A percentile compares a stretch with the other conserved stretches of the same genome.
Conservation (phyloP, 2,888 invertebrate species). For the Theodoxus fluviatilis region DNA sequence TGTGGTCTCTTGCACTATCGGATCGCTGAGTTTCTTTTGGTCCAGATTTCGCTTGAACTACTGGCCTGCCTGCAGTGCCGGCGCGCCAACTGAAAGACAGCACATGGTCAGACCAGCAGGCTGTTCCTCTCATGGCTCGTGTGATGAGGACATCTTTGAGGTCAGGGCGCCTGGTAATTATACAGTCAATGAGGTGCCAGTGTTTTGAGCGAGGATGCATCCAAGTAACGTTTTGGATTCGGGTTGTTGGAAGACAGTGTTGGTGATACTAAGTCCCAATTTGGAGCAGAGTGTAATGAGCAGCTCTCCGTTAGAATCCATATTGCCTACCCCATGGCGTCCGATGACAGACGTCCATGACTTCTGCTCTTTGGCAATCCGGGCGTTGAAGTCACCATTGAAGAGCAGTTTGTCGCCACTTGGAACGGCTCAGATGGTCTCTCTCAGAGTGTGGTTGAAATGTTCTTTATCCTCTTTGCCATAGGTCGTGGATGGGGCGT, state of each 20-base stretch:
- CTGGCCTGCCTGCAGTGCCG: background rate
- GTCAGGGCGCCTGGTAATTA: background rate
- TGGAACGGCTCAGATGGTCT: background rate
- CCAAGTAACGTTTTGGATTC: background rate
- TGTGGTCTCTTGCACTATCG: no score
- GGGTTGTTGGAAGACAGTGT: slow-evolving; percentile 7
- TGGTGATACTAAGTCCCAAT: background rate
- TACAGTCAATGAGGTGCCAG: background rate
- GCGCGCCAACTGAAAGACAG: background rate
- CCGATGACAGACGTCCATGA: background rate
- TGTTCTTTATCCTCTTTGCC: background rate
- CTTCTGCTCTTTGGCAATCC: background rate
- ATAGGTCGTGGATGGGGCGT: background rate
- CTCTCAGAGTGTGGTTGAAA: background rate
- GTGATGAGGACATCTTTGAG: background rate
- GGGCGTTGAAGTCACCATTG: background rate
- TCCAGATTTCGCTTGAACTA: no score
- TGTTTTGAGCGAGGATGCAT: slow-evolving; percentile 1
- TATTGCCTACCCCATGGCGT: background rate
- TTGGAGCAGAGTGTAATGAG: background rate
- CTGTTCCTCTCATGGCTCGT: background rate
- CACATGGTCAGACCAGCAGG: slow-evolving; percentile 11
- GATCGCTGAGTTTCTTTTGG: no score
- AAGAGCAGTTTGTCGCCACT: background rate
- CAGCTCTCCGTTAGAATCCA: background rate